Evolutionary conservation across 1,140 invertebrate species (phyloP).

Genomic region (Trachelipus rathkii): DNA sequence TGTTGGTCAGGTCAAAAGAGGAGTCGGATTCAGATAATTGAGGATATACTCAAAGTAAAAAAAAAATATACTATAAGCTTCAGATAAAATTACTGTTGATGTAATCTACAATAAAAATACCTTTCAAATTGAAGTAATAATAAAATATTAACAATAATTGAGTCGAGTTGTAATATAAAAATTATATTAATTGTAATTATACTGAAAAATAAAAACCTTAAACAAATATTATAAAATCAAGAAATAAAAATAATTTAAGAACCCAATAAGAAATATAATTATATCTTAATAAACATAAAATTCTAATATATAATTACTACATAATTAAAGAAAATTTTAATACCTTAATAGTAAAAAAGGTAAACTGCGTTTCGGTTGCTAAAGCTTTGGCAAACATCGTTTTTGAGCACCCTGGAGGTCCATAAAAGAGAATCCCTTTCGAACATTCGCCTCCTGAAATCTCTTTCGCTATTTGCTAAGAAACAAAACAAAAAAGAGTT

Average conservation of each 20-base stretch:
- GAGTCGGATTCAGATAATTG: too few relatives aligned
- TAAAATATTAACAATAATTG: too few relatives aligned
- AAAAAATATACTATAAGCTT: too few relatives aligned
- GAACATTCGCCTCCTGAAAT: conserved; percentile 60
- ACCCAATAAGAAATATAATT: background rate
- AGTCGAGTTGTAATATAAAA: too few relatives aligned
- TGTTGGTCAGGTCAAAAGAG: too few relatives aligned
- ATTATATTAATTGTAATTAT: too few relatives aligned
- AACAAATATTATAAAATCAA: background rate
- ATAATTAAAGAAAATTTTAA: conserved; percentile 53
- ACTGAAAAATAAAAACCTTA: background rate
- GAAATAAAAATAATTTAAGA: background rate
- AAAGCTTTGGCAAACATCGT: conserved; percentile 93
- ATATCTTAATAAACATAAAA: background rate
- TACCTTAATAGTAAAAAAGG: conserved; percentile 84
- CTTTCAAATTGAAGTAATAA: too few relatives aligned
- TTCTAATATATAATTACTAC: background rate
- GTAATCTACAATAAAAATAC: too few relatives aligned
- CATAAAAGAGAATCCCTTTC: conserved; percentile 90
- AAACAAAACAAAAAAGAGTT: too few relatives aligned
- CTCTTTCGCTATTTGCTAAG: background rate
- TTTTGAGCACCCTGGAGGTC: conserved; percentile 96
- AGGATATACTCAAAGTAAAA: too few relatives aligned
- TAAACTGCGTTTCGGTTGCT: conserved; percentile 88
- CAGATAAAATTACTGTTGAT: too few relatives aligned